These are phyloP conservation scores for Apis laboriosa DNA, from an alignment of 1,140 invertebrate genomes.

Conservation along the genomic window DNA sequence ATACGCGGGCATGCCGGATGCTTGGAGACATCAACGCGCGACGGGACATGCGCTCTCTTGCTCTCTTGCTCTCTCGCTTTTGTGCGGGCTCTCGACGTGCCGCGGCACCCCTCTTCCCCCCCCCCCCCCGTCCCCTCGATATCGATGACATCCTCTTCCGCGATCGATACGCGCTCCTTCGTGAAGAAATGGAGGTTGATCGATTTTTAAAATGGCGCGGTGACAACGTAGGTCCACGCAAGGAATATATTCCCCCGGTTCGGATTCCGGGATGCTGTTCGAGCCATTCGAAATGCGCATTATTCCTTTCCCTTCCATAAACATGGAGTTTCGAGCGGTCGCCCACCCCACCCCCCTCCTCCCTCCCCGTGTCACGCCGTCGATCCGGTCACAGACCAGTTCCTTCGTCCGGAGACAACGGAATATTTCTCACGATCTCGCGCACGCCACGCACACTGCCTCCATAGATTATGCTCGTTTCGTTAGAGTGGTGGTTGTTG, in stretches of 20 bases:
- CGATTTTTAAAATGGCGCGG: conserved; percentile 59
- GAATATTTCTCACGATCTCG: conserved; percentile 35
- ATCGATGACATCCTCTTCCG: too few relatives aligned
- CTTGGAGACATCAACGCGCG: conserved; percentile 43
- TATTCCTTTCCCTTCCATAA: conserved; percentile 46
- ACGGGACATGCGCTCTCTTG: conserved; percentile 15
- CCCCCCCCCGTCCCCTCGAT: neutral
- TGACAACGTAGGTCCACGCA: conserved; percentile 14
- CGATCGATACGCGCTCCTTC: neutral
- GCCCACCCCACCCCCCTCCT: too few relatives aligned
- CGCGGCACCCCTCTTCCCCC: too few relatives aligned
- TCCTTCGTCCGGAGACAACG: conserved; percentile 7
- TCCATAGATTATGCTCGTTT: neutral
- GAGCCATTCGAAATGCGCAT: conserved; percentile 27
- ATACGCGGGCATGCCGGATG: neutral
- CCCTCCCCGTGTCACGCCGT: conserved; percentile 25
- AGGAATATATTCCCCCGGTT: conserved; percentile 24
- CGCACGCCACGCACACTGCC: neutral
- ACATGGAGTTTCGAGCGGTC: conserved; percentile 12
- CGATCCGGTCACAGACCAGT: conserved; percentile 28
- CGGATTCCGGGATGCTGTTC: conserved; percentile 22
- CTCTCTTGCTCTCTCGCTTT: neutral
- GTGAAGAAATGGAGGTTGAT: neutral
- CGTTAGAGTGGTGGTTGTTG: neutral
- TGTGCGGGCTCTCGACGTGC: neutral